Percentiles rank a stretch among this genome's conserved stretches.
Evolutionary conservation across 2,113 vertebrate genomes (phyloP).

Genomic region (Phylloscopus trochilus): DNA sequence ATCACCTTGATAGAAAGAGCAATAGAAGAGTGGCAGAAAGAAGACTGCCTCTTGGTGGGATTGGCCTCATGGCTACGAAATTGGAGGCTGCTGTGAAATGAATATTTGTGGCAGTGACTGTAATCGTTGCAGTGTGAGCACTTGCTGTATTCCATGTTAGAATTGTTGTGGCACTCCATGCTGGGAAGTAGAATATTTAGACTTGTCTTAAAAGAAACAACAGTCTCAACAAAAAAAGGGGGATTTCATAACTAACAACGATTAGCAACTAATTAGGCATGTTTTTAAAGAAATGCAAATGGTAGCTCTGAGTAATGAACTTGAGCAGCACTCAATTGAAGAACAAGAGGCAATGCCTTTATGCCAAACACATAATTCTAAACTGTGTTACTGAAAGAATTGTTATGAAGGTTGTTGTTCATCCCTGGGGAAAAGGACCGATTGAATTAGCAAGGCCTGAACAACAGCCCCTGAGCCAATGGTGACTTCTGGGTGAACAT

Average conservation of each 20-base stretch:
- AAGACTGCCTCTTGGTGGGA: neutral
- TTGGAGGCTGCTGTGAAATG: neutral
- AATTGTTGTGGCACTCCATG: too few species aligned
- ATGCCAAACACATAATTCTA: neutral
- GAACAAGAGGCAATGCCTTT: neutral
- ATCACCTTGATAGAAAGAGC: too few species aligned
- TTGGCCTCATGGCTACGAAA: neutral
- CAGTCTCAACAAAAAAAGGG: neutral
- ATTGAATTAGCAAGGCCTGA: too few species aligned
- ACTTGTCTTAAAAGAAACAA: too few species aligned
- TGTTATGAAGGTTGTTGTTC: too few species aligned
- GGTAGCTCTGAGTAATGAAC: neutral
- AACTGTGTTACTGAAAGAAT: neutral
- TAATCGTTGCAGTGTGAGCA: neutral
- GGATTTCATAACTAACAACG: neutral
- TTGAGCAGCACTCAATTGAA: neutral
- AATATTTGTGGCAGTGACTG: neutral
- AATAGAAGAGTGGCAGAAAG: neutral
- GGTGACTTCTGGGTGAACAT: too few species aligned
- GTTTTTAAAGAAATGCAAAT: neutral
- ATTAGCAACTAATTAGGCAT: neutral
- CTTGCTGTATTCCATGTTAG: neutral
- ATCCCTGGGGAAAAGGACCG: too few species aligned
- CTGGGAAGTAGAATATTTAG: too few species aligned
- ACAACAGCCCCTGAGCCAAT: too few species aligned